These are phyloP conservation scores for Neodontobutis hainanensis DNA, from an alignment of 2,113 vertebrate species.

Conservation along the genomic window DNA sequence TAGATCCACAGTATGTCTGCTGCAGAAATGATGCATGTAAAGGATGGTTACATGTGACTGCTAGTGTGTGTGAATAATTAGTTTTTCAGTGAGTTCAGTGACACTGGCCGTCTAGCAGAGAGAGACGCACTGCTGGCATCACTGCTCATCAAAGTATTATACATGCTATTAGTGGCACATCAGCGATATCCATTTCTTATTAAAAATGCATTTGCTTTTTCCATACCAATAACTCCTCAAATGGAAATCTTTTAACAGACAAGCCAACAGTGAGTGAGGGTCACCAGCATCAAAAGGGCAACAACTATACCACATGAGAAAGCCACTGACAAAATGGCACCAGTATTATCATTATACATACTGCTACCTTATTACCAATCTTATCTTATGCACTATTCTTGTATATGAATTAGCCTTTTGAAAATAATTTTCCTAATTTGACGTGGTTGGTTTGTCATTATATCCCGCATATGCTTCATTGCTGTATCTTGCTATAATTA, in stretches of 20 bases:
- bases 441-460: no score
- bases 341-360: no score
- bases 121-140: conserved; percentile 3
- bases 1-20: neutral
- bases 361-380: neutral
- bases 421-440: no score
- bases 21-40: conserved; percentile 6
- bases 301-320: neutral
- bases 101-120: neutral
- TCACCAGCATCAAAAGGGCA: neutral
- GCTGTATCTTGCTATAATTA: no score
- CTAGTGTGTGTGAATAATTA: conserved; percentile 5
- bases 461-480: no score
- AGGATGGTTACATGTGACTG: neutral
- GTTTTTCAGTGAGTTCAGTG: conserved; percentile 7
- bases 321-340: neutral
- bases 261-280: neutral
- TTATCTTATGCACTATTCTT: no score
- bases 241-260: conserved; percentile 1
- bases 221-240: conserved; percentile 4
- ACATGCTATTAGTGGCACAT: conserved; percentile 32
- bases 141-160: conserved; percentile 5
- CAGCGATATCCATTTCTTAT: conserved; percentile 34
- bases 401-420: no score
- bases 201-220: conserved; percentile 23